Base-by-base conservation (phyloP, 2,797 vertebrate genomes). In the Leptatherina wallacei region DNA sequence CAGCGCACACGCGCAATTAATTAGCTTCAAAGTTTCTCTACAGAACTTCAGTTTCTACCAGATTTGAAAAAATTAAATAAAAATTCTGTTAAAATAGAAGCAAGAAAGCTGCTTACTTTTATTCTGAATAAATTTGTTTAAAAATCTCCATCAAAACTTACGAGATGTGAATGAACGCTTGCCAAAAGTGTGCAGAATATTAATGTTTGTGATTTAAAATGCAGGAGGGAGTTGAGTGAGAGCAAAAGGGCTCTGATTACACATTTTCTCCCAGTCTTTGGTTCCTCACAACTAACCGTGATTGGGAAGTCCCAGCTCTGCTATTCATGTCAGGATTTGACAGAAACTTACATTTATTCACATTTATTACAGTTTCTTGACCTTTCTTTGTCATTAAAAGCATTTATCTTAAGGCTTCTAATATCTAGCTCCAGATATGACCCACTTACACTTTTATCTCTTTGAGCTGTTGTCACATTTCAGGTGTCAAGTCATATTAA, bases 151-250 rank as follows among this genome's bases (percentile, higher is more conserved):
- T 62, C 57, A 71, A 63, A 77, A 68, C 55, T 65, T 73, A 65
- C 65, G 75, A 77, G 55, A 73, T 49, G 61, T 76, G 65, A 78
- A 58, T 71, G 42, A 85, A 75, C 76, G 55, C 57, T 57, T 78
- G 67, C 64, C 49, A 64, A 70, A 66, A 78, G 49, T 29, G 69
- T 66, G 42, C 56, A 64, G 40, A 63, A 64, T 75, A 6, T 32
- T 61, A 85, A 78, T 56, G 67, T 69, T 12, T 16, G n/a, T 56
- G 62, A 85, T 86, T 87, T 69, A 65, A 75, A 78, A 73, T 51
- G 14, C 60, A 69, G 51, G 52, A 83, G 14, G 38, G 44, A 6
- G 71, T 78, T 65, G 47, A 38, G 12, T 71, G 22, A 75, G n/a
- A 64, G 11, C 6, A 47, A 24, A 57, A 57, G 32, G 60, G 49